Percentiles rank a stretch among this genome's conserved stretches.
These are phyloP conservation scores for Sclerodermus sp. DNA, from an alignment of 2,888 invertebrate genomes.

Conservation along the genomic window DNA sequence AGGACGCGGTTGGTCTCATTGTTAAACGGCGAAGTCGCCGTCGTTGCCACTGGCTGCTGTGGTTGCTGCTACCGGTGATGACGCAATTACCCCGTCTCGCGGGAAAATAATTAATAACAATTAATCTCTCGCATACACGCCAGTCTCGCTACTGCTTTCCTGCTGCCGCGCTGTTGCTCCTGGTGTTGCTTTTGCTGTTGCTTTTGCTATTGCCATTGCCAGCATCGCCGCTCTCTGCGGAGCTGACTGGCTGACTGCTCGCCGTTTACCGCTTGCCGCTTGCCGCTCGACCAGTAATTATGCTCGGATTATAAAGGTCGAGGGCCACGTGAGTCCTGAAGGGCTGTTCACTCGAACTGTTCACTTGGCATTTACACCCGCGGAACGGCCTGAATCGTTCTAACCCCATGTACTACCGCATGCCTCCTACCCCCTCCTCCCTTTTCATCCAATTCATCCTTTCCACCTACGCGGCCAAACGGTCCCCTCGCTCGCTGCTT, in stretches of 20 bases:
- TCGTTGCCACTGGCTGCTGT: constrained; percentile 15
- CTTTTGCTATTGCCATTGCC: neutral
- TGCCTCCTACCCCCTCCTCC: constrained; percentile 14
- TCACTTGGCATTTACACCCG: constrained; percentile 55
- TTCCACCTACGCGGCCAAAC: constrained; percentile 5
- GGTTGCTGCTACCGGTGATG: constrained; percentile 29
- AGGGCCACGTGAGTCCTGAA: constrained; percentile 46
- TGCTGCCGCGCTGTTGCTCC: constrained; percentile 21
- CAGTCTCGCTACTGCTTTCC: constrained; percentile 3
- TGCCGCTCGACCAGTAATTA: constrained; percentile 49
- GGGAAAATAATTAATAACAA: constrained; percentile 58
- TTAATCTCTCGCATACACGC: constrained; percentile 54
- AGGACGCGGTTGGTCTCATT: constrained; percentile 48
- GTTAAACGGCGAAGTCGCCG: constrained; percentile 43
- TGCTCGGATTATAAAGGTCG: constrained; percentile 57
- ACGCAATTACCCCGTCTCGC: constrained; percentile 49
- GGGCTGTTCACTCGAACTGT: constrained; percentile 56
- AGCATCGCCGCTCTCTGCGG: neutral
- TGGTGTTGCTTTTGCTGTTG: constrained; percentile 25
- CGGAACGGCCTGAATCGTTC: constrained; percentile 45
- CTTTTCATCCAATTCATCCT: constrained; percentile 14
- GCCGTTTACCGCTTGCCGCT: neutral
- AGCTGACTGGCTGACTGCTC: no score
- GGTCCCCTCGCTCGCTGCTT: neutral
- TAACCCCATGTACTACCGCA: constrained; percentile 18